Base-by-base conservation (phyloP, 2,113 vertebrate genomes). In the Mungos mungo region DNA sequence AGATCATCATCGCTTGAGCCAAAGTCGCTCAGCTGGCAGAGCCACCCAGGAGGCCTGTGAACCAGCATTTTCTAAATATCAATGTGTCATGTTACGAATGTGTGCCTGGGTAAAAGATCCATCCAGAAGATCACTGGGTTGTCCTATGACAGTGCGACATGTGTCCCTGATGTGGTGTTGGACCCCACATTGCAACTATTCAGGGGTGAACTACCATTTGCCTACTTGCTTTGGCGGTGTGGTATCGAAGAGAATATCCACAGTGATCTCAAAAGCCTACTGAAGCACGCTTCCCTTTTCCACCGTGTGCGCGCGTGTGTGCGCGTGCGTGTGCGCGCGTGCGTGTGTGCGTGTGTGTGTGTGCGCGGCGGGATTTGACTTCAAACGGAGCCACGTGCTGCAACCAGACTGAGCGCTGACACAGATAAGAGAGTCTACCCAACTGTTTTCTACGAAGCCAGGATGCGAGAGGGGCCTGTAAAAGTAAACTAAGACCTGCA, bases 301-400 rank as follows among this genome's bases (percentile, higher is more conserved):
- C 25, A 76, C 1, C 41, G 2, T 0, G 1, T 1, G 29, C 29
- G 31, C 19, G 10, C 57, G 38, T 38, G 45, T 68, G 31, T 2
- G n/a, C 18, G 52, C 14, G 52, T 52, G 52, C 14, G 52, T 52
- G 52, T 45, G 4, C 33, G 35, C 38, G 29, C 29, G 45, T 52
- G 31, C 4, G n/a, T 18, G 52, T 54, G 52, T 52, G 52, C 14
- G 52, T 52, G 52, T 52, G 52, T 38, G 29, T 57, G 13, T 45
- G 4, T 33, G 35, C 38, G 29, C 29, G 21, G 33, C 65, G 45
- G 10, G 18, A 15, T 50, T 11, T 82, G 33, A 79, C 84, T 82
- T 19, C 5, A 21, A 2, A 63, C 16, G 7, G 4, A 63, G 88
- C 21, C 47, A 21, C 16, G 2, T 8, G 10, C 12, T 79, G 23